Evolutionary conservation across 2,797 vertebrate genomes (phyloP).

Genomic region (Pterois miles): DNA sequence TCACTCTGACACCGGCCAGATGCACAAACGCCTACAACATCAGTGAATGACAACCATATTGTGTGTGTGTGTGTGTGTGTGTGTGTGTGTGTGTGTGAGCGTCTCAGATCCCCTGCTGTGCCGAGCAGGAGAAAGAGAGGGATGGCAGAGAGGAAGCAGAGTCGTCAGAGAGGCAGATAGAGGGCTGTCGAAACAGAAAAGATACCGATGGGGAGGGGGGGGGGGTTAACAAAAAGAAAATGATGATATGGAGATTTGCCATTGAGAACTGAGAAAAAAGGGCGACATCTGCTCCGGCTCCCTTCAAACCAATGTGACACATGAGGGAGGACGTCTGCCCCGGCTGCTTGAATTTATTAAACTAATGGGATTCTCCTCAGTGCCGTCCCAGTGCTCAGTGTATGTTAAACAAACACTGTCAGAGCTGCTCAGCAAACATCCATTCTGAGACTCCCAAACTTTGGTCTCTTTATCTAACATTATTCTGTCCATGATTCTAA

Average conservation of each 20-base stretch:
- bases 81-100: neutral
- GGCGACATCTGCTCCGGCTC: constrained; percentile 56
- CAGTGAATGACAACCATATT: constrained; percentile 25
- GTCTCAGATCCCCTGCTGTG: constrained; percentile 11
- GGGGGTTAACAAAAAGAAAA: constrained; percentile 13
- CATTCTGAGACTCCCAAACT: neutral
- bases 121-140: constrained; percentile 6
- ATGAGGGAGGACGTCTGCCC: constrained; percentile 38
- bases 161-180: constrained; percentile 6
- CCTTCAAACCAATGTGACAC: constrained; percentile 54
- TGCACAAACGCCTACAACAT: constrained; percentile 52
- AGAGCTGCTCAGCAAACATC: neutral
- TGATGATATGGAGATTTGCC: constrained; percentile 27
- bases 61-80: constrained; percentile 1
- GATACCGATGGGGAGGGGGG: neutral
- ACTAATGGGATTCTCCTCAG: constrained; percentile 54
- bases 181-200: neutral
- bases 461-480: neutral
- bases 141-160: constrained; percentile 18
- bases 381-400: neutral
- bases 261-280: neutral
- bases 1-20: constrained; percentile 68
- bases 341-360: constrained; percentile 49
- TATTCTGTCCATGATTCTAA: neutral
- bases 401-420: constrained; percentile 26